Evolutionary conservation across 2,888 invertebrate genomes (phyloP).

Genomic region (Drepanosiphum platanoidis): DNA sequence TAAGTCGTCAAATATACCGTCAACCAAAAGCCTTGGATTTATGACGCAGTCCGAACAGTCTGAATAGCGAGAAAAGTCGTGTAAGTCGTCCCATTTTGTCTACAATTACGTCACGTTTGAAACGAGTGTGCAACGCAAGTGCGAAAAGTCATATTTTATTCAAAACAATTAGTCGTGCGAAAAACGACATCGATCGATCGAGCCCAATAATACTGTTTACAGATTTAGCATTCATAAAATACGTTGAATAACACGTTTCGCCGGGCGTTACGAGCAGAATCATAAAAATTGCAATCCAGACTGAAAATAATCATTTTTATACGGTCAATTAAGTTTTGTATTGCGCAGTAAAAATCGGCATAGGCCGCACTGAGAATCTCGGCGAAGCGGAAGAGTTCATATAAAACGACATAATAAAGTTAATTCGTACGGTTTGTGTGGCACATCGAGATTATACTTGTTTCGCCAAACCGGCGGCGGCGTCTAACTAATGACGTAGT

Average conservation of each 20-base stretch:
- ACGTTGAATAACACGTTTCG: conserved; percentile 34
- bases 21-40: too few species aligned
- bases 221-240: conserved; percentile 6
- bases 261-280: neutral
- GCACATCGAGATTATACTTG: conserved; percentile 17
- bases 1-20: too few species aligned
- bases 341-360: neutral
- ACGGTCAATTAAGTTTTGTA: conserved; percentile 39
- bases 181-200: neutral
- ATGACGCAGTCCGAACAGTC: too few species aligned
- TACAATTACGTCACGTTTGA: too few species aligned
- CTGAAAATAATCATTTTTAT: conserved; percentile 25
- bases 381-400: conserved; percentile 23
- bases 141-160: neutral
- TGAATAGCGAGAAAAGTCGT: too few species aligned
- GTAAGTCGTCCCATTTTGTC: too few species aligned
- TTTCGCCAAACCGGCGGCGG: conserved; percentile 5
- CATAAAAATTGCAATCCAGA: conserved; percentile 16
- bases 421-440: conserved; percentile 25
- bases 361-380: neutral
- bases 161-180: neutral
- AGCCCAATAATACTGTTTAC: neutral
- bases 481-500: conserved; percentile 25
- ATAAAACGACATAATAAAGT: conserved; percentile 44
- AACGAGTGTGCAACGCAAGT: too few species aligned